Evolutionary conservation across 2,113 vertebrate genomes (phyloP), one percentile per base, ranked within the genome.

Genomic region (Leptosomus discolor): DNA sequence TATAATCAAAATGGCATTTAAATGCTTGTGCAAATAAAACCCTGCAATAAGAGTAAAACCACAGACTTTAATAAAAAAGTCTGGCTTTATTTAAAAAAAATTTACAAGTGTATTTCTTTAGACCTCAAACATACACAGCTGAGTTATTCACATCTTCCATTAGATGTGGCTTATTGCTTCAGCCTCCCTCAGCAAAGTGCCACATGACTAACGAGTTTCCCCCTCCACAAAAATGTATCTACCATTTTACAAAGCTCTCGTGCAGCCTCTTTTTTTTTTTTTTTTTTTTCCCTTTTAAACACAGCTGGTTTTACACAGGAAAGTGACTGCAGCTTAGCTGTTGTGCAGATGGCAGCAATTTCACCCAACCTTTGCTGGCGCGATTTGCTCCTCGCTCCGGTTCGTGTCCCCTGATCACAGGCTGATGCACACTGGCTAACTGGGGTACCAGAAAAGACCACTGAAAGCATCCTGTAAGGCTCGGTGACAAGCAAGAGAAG

Each of bases 381-480:
- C 4, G 75, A 58, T 30, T 51, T 20, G 54, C 75, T 94, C 21
- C 86, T 91, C 4, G 6, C 73, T 92, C 29, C 0, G 32, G 75
- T 71, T 43, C 51, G 74, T 46, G 90, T 96, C 85, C 94, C 92
- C 43, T 46, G 80, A 53, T 89, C 81, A 4, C 50, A 37, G 94
- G 69, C 57, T 9, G 75, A 11, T 5, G 90, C 77, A 21, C 24
- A 7, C 75, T 20, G 45, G 88, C 96, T 98, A 98, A 30, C 87
- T 96, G 91, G 98, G 97, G 88, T 98, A 96, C 98, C 98, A 99
- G 95, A 99, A 99, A 68, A 99, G 98, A 21, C 99, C 99, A 46
- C 99, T 99, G 98, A 99, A 99, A 1, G 99, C 99, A 75, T 99
- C 99, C 97, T 99, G 99, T 37, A 99, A 90, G 27, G 99, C 99